Evolutionary conservation across 1,140 invertebrate species (phyloP).

Genomic region (Platorchestia sp.): DNA sequence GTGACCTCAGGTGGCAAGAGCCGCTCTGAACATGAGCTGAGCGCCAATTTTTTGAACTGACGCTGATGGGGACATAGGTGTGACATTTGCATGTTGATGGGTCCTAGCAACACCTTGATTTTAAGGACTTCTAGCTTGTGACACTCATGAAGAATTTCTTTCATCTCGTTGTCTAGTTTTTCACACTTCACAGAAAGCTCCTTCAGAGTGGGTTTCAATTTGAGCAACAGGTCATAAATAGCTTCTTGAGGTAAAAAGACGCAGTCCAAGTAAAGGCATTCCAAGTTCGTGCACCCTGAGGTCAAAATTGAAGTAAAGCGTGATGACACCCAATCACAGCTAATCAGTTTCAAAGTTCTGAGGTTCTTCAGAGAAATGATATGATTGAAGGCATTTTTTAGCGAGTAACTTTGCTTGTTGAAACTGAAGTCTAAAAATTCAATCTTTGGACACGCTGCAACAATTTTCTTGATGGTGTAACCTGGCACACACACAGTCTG

Average conservation of each 20-base stretch:
- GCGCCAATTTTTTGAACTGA: background rate
- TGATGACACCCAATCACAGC: background rate
- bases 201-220: background rate
- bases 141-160: background rate
- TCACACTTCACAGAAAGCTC: conserved; percentile 17
- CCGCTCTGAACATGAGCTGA: background rate
- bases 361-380: background rate
- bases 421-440: background rate
- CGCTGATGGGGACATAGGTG: background rate
- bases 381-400: background rate
- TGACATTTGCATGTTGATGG: background rate
- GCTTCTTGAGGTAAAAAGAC: background rate
- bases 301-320: background rate
- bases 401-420: background rate
- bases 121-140: background rate
- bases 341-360: background rate
- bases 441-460: background rate
- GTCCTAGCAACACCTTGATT: background rate
- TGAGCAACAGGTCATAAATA: background rate
- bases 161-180: background rate
- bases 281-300: background rate
- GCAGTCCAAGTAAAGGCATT: background rate
- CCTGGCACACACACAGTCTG: background rate
- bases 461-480: background rate
- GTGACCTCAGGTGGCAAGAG: background rate